Evolutionary conservation across 2,888 invertebrate species (phyloP), one percentile per base, ranked within the genome.

Genomic region (Oscheius sp.): DNA sequence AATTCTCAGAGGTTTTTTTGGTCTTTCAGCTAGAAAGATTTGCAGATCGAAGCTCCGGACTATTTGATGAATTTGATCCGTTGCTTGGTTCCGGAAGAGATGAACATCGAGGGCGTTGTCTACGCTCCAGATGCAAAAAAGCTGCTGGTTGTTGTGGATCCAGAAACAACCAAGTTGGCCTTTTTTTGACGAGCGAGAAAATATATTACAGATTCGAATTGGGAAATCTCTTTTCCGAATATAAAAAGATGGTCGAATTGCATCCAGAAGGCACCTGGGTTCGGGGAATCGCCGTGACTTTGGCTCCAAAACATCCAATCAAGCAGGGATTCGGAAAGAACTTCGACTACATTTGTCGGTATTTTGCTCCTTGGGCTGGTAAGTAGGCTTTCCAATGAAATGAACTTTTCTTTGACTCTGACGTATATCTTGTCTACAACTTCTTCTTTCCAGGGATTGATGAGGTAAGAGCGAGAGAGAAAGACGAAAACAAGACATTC

Each of bases 341-440:
- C 10, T 82, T 72, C 58, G 88, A 88, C 73, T 89, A 88, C 74
- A 76, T 88, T 0, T 88, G 88, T 17, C 76, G 88, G 42, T 88
- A 87, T 73, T 89, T 89, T 74, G 87, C 88, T 15, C 88, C 89
- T 0, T 89, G 88, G 88, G 81, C 83, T 52, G 84, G n/a, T n/a
- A n/a, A n/a, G n/a, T n/a, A n/a, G n/a, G n/a, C n/a, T n/a, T n/a
- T n/a, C n/a, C n/a, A n/a, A n/a, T n/a, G n/a, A n/a, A n/a, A n/a
- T n/a, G n/a, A n/a, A n/a, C n/a, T n/a, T n/a, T n/a, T n/a, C n/a
- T n/a, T n/a, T n/a, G n/a, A n/a, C n/a, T n/a, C n/a, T n/a, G n/a
- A n/a, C n/a, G n/a, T n/a, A n/a, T n/a, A n/a, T n/a, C n/a, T n/a
- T n/a, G n/a, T n/a, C n/a, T n/a, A n/a, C n/a, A n/a, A n/a, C n/a